These are phyloP conservation scores for Spheniscus humboldti DNA, from an alignment of 2,797 vertebrate species.

Conservation along the genomic window DNA sequence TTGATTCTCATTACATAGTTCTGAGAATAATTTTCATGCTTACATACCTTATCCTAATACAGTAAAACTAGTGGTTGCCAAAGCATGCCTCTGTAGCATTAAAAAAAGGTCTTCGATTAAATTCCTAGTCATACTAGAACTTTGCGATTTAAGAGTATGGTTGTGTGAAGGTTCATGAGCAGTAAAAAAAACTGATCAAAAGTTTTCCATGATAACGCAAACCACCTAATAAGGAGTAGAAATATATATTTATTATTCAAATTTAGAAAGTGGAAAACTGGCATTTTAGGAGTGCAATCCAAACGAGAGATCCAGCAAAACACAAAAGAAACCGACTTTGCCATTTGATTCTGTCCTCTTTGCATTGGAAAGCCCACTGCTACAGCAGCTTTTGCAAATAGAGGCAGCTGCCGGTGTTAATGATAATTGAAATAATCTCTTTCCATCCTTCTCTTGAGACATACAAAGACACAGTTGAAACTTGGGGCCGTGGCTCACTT, in stretches of 20 bases:
- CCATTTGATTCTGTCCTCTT: neutral
- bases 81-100: neutral
- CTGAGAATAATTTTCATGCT: neutral
- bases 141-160: neutral
- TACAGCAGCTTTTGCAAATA: neutral
- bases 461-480: neutral
- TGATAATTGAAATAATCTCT: neutral
- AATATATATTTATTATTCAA: neutral
- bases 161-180: neutral
- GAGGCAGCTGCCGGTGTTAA: neutral
- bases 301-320: neutral
- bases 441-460: neutral
- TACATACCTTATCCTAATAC: neutral
- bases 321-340: neutral
- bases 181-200: neutral
- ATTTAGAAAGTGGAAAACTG: neutral
- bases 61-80: neutral
- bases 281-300: neutral
- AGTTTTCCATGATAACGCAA: neutral
- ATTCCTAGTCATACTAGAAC: neutral
- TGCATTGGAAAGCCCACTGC: neutral
- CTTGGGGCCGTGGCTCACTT: neutral
- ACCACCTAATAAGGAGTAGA: neutral
- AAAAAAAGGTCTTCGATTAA: neutral
- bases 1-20: neutral